Evolutionary conservation across 2,113 vertebrate genomes (phyloP), one percentile per base, ranked within the genome.

Genomic region (Gallinago media): DNA sequence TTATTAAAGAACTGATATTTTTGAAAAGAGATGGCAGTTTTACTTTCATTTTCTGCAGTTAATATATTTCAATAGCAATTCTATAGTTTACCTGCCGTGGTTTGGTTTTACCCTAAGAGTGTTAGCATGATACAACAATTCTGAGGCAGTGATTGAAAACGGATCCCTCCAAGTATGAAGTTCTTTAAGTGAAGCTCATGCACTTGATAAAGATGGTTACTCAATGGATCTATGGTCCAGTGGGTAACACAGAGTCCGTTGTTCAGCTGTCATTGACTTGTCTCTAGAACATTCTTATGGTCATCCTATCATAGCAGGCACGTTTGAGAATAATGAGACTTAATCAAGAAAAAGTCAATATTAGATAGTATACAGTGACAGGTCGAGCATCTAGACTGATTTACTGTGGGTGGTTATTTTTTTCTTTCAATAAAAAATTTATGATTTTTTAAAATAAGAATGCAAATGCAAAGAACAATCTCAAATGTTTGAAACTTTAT

Each of bases 401-500:
- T 8, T 65, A 58, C 38, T 85, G 15, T 74, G 55, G 9, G 52
- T 29, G 46, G 9, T 29, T 62, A 79, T 12, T 25, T 80, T 89
- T 66, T 80, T 78, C 50, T 74, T 83, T 40, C 77, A 87, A 55
- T 31, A 75, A 27, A 63, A 49, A 25, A 16, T 61, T 84, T 62
- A 46, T 59, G 20, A 25, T 79, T 88, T 88, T 95, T 87, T 65
- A 42, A 65, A 12, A 76, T 96, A 78, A 83, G 61, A 97, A 70
- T 92, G 25, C n/a, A 89, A 59, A 86, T 62, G 76, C 71, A 55
- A 86, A 62, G 59, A 94, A 85, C 87, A 86, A 76, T 94, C 79
- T 94, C 59, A 93, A 83, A 61, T 92, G 40, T 93, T 83, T 90
- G 81, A 85, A 96, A 40, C 27, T 80, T 91, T 86, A 74, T 83